These are phyloP conservation scores for Prorops nasuta DNA, from an alignment of 1,140 invertebrate species.

Conservation along the genomic window DNA sequence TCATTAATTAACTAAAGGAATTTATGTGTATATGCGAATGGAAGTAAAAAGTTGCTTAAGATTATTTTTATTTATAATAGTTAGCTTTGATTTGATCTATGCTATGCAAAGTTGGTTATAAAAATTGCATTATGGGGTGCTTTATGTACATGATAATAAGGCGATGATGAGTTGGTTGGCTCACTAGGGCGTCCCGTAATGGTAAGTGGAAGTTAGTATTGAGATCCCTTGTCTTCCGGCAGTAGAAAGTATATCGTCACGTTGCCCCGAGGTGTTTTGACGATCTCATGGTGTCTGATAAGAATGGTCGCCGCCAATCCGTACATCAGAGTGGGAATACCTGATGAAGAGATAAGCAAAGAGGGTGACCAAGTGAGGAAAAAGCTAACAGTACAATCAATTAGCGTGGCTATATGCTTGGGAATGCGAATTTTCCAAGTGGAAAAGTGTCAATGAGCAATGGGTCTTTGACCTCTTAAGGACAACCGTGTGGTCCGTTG, in stretches of 20 bases:
- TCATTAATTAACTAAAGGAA: no score
- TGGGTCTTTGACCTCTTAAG: slow-evolving; percentile 7
- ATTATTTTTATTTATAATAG: no score
- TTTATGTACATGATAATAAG: no score
- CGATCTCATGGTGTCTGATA: slow-evolving; percentile 76
- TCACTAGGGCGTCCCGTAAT: no score
- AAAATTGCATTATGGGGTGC: no score
- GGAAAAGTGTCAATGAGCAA: slow-evolving; percentile 17
- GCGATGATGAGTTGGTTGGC: no score
- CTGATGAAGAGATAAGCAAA: slow-evolving; percentile 53
- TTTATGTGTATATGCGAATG: no score
- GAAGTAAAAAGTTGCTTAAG: no score
- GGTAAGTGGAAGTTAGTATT: slow-evolving; percentile 59
- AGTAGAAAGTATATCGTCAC: slow-evolving; percentile 85
- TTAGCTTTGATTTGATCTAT: no score
- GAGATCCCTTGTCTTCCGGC: slow-evolving; percentile 79
- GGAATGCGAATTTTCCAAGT: slow-evolving; percentile 12
- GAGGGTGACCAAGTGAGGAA: slow-evolving; percentile 13
- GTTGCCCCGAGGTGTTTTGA: slow-evolving; percentile 68
- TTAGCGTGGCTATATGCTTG: slow-evolving; percentile 9
- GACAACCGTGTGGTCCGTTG: slow-evolving; percentile 6
- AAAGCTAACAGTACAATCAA: slow-evolving; percentile 4
- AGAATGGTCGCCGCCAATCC: slow-evolving; percentile 81
- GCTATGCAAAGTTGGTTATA: no score
- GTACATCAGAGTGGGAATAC: slow-evolving; percentile 87